These are phyloP conservation scores for Micromys minutus DNA, from an alignment of 2,113 vertebrate genomes.

Conservation along the genomic window DNA sequence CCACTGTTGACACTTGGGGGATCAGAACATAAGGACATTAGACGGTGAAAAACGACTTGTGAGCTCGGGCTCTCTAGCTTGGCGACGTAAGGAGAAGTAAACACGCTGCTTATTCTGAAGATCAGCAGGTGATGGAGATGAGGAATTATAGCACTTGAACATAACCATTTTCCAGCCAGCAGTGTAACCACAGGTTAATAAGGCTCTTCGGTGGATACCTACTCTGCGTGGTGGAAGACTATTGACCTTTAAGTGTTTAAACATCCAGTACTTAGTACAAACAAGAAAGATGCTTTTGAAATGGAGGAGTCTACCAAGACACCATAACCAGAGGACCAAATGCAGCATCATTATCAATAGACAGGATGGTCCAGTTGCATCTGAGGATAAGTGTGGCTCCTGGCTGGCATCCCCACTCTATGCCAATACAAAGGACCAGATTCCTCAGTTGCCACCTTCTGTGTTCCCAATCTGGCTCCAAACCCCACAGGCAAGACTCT, in stretches of 20 bases:
- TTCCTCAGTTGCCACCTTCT: too few species aligned
- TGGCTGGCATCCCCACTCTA: too few species aligned
- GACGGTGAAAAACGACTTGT: not conserved
- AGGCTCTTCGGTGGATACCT: accelerated
- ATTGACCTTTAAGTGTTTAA: not conserved
- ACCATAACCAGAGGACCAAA: not conserved
- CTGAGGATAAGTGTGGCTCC: not conserved
- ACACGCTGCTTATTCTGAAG: not conserved
- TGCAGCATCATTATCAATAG: accelerated
- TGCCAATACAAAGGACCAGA: not conserved
- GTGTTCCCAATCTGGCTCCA: not conserved
- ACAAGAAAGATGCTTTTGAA: not conserved
- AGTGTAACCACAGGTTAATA: not conserved
- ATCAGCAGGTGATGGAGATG: not conserved
- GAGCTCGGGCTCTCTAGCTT: not conserved
- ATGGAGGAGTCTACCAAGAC: not conserved
- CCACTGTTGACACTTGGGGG: not conserved
- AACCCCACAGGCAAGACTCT: not conserved
- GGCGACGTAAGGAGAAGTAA: not conserved
- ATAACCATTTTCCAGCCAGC: not conserved
- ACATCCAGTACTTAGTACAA: not conserved
- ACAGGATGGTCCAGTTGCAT: accelerated
- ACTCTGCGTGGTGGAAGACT: not conserved
- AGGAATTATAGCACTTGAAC: not conserved
- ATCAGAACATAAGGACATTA: not conserved